Evolutionary conservation across 1,140 invertebrate species (phyloP).

Genomic region (Drosophila kepulauana): DNA sequence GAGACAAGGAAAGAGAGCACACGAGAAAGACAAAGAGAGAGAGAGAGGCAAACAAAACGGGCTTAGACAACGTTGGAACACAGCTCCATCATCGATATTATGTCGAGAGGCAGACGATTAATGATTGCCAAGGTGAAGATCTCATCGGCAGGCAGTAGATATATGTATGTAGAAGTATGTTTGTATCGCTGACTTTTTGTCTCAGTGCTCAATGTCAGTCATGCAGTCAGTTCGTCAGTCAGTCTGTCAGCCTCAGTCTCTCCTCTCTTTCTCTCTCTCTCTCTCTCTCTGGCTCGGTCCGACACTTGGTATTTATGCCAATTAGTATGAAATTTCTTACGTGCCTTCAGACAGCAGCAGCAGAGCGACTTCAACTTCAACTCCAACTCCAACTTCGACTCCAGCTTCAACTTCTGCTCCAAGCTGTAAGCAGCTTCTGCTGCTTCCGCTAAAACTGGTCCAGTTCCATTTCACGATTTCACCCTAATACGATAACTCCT

Average conservation of each 20-base stretch:
- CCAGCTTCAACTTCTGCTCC: slow-evolving; percentile 40
- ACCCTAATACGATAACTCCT: slow-evolving; percentile 73
- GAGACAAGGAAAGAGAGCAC: slow-evolving; percentile 10
- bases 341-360: slow-evolving; percentile 74
- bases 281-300: slow-evolving; percentile 28
- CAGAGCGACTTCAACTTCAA: slow-evolving; percentile 40
- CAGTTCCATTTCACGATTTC: slow-evolving; percentile 81
- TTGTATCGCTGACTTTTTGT: slow-evolving; percentile 41
- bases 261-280: slow-evolving; percentile 40
- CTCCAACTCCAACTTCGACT: slow-evolving; percentile 44
- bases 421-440: slow-evolving; percentile 34
- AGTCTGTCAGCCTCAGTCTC: slow-evolving; percentile 56
- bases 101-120: slow-evolving; percentile 83
- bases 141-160: slow-evolving; percentile 73
- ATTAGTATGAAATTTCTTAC: slow-evolving; percentile 85
- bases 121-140: slow-evolving; percentile 85
- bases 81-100: slow-evolving; percentile 84
- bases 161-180: slow-evolving; percentile 15
- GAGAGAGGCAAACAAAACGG: slow-evolving; percentile 40
- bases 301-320: slow-evolving; percentile 85
- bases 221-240: slow-evolving; percentile 59
- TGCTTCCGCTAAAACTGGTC: slow-evolving; percentile 85
- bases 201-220: slow-evolving; percentile 71
- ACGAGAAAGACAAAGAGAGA: not conserved
- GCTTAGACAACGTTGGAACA: slow-evolving; percentile 65